phyloP scores from a whole-genome alignment of 2,888 invertebrate species.

The Tanypteryx hageni region DNA sequence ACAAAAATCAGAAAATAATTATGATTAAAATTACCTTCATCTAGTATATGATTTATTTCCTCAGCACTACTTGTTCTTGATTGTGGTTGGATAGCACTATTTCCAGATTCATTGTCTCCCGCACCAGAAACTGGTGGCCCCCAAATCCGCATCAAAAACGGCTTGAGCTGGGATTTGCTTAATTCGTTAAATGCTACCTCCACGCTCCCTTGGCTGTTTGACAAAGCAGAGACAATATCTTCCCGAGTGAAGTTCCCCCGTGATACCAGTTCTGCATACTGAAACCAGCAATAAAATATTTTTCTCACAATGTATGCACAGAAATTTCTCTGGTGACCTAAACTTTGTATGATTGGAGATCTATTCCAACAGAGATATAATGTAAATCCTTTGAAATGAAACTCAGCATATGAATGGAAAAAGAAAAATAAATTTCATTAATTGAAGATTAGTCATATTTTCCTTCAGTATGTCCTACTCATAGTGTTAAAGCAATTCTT shows the following conservation, averaged over 20 bases:
- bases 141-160: conserved; percentile 89
- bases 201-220: conserved; percentile 83
- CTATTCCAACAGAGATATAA: too few relatives aligned
- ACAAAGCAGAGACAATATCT: conserved; percentile 85
- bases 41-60: conserved; percentile 2
- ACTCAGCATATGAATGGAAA: too few relatives aligned
- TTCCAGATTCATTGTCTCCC: conserved; percentile 81
- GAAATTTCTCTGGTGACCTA: too few relatives aligned
- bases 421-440: too few relatives aligned
- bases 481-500: too few relatives aligned
- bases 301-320: not conserved
- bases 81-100: conserved; percentile 57
- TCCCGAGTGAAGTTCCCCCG: conserved; percentile 84
- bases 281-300: conserved; percentile 69
- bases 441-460: too few relatives aligned
- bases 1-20: not conserved
- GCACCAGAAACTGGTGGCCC: conserved; percentile 83
- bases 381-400: not conserved
- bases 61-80: conserved; percentile 43
- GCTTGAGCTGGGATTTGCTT: conserved; percentile 85
- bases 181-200: conserved; percentile 84
- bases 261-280: conserved; percentile 81
- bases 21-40: not conserved
- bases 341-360: too few relatives aligned
- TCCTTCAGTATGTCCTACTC: too few relatives aligned